Base-by-base conservation (phyloP, 2,888 invertebrate species). In the Heliconius aoede region DNA sequence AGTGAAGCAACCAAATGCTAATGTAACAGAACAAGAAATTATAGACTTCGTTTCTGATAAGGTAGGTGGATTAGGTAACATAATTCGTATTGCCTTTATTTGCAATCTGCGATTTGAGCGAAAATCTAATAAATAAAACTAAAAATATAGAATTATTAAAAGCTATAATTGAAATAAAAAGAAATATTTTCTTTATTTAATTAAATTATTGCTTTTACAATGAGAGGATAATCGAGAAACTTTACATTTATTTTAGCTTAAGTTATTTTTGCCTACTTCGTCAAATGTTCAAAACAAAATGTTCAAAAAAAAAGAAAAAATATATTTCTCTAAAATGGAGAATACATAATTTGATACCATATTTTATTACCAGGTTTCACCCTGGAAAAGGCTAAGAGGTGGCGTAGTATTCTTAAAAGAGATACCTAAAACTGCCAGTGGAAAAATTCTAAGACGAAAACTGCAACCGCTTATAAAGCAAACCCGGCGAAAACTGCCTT, bases 361-460 rank as follows among this genome's bases (percentile, higher is more conserved):
- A 21, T 13, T 83, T 82, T 80, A 74, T 81, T 81, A 82, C 36
- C 83, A 92, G 91, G 89, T 91, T 69, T 97, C 97, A 0, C 94
- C 95, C 18, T 96, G 96, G 86, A 98, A 97, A 88, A 95, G 95
- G 83, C 90, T 97, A 55, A 95, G 96, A 75, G 97, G 97, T 11
- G 97, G 97, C 21, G 96, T 97, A 26, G 89, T 92, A 82, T 97
- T 97, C 87, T 85, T 97, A 0, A 91, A 95, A n/a, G 95, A 95
- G 79, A 96, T 97, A 85, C 97, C 97, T 51, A 97, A 96, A 89
- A 97, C 95, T 82, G 91, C 95, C 0, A 96, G 96, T 81, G 97
- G 97, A 18, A 97, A 97, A 92, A 97, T 97, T 84, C 90, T 97
- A 58, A 92, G 97, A 77, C 94, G 96, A 80, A 84, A 91, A 80